Evolutionary conservation across 2,888 invertebrate genomes (phyloP), one percentile per base, ranked within the genome.

Genomic region (Latrodectus hesperus): DNA sequence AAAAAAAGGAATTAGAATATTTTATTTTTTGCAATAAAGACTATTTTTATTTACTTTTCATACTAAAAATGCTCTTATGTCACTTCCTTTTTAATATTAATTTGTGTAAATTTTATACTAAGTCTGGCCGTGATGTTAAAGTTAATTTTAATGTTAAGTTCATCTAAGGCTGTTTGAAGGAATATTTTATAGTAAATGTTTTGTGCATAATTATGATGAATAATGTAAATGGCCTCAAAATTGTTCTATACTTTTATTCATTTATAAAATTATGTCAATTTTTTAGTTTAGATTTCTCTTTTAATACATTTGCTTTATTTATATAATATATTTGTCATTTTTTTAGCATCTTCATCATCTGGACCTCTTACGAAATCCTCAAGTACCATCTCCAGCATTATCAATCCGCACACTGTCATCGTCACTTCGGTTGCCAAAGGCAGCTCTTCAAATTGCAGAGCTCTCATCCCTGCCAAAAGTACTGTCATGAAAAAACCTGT

Each of bases 401-500:
- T 76, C 53, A 80, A 81, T 80, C 70, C 84, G 76, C 80, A 80
- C 84, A 84, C 80, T 76, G 84, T 88, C 81, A 88, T 88, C 74
- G 83, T 88, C 84, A 80, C 88, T 75, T 65, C 88, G 83, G 84
- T 84, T 80, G 84, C 80, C 80, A 84, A 84, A 82, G 84, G 80
- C 55, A 68, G 84, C 73, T 74, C 84, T 84, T 91, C 91, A 72
- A 91, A 92, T 65, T 92, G 91, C 90, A 92, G 91, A 90, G 91
- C 91, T 80, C 90, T 92, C 84, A 91, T 92, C 77, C 92, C 92
- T 84, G 91, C 90, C 89, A 92, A 92, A 91, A 76, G 71, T 75
- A 79, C 80, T 67, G 73, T 80, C 71, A 82, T 72, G 71, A 87
- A 77, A 67, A 87, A 87, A 73, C 55, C 75, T 22, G 71, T 71